Percentiles rank a stretch among this genome's conserved stretches.
Evolutionary conservation across 2,888 invertebrate genomes (phyloP).

Genomic region (Tribolium freemani): DNA sequence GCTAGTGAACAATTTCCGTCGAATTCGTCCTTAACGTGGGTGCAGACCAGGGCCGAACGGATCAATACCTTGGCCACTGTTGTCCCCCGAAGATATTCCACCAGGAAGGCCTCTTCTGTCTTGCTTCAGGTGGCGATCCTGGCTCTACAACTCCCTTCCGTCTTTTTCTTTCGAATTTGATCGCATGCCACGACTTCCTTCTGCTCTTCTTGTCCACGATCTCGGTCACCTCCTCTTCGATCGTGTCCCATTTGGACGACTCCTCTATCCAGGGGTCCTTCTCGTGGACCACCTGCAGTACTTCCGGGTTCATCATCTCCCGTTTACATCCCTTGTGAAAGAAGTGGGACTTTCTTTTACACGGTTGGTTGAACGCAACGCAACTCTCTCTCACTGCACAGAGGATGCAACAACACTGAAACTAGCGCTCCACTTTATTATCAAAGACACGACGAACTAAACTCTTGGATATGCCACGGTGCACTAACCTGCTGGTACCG

Average conservation of each 20-base stretch:
- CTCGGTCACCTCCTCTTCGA: conserved; percentile 53
- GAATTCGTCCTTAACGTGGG: neutral
- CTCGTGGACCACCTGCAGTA: conserved; percentile 64
- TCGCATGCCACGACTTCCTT: conserved; percentile 68
- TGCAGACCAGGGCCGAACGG: neutral
- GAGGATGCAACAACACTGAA: conserved; percentile 8
- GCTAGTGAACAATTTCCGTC: conserved; percentile 10
- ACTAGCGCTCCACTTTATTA: conserved; percentile 37
- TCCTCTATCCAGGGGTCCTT: conserved; percentile 65
- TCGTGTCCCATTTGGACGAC: conserved; percentile 56
- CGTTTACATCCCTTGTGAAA: conserved; percentile 27
- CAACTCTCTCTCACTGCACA: conserved; percentile 18
- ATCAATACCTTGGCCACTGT: conserved; percentile 76
- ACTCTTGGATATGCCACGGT: conserved; percentile 54
- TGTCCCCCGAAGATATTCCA: conserved; percentile 91
- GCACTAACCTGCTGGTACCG: conserved; percentile 62
- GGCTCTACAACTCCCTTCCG: conserved; percentile 64
- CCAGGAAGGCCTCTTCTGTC: conserved; percentile 87
- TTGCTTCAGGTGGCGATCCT: conserved; percentile 66
- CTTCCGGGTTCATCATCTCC: conserved; percentile 62
- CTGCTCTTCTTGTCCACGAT: conserved; percentile 64
- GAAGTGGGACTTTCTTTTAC: conserved; percentile 31
- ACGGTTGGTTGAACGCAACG: conserved; percentile 36
- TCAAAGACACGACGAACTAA: conserved; percentile 65
- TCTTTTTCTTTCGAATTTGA: conserved; percentile 67